Evolutionary conservation across 2,888 invertebrate genomes (phyloP), one percentile per base, ranked within the genome.

Genomic region (Thymelicus acteon): DNA sequence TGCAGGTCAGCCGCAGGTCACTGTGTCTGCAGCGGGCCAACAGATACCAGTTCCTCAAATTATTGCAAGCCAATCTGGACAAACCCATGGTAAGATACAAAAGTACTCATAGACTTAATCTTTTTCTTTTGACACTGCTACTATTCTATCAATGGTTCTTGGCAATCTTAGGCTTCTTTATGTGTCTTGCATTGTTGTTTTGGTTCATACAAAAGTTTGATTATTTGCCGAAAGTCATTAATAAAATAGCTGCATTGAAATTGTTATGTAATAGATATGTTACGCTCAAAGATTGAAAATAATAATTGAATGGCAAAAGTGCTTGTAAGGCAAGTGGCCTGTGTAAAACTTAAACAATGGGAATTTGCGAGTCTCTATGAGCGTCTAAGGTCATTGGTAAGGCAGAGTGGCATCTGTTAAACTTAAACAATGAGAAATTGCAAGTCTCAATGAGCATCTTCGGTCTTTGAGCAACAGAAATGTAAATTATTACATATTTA

Each of bases 21-120:
- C 92, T 3, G 92, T 93, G 6, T 91, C 92, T 6, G 89, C 88
- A 2, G 80, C 88, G 0, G 85, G 85, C 3, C 93, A 94, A 76
- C 93, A 93, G 76, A 91, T 94, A 78, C 93, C 93, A 2, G 92
- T 93, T 2, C 90, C 93, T 52, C 93, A 93, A 77, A 91, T 93
- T 60, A 92, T 93, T 75, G 91, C 92, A 52, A 86, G 93, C 66
- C 93, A 91, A 76, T 84, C 93, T 60, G 89, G 89, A 75, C 93
- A 92, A 77, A 80, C 88, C 65, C 93, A 93, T 86, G 93, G 93
- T 93, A 85, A 81, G 67, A 67, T 65, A 24, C 24, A 54, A 13
- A 12, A 10, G 12, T 10, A 44, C 8, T 4, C 3, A 10, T 12
- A 44, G 8, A 10, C 2, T 44, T 8, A 12, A 1, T 12, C 8